Base-by-base conservation (phyloP, 1,140 invertebrate species). In the Meloidogyne hapla region DNA sequence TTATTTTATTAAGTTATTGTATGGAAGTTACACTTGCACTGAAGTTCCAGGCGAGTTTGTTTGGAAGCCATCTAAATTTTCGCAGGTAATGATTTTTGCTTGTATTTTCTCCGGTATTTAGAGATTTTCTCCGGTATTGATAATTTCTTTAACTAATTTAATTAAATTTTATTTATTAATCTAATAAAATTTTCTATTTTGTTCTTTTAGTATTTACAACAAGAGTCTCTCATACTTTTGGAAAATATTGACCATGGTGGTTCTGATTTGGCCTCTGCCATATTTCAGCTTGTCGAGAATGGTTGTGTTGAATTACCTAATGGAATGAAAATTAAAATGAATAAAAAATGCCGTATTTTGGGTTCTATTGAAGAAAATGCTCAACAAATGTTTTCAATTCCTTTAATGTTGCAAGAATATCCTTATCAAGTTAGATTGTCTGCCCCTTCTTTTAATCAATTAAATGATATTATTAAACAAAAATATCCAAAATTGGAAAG, bases 41-140 rank as follows among this genome's bases (percentile, higher is more conserved):
- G 94, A 98, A 86, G 90, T 96, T 45, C 95, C 95, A 5, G 96
- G 96, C 48, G 94, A 99, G 88, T 99, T 99, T 89, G 88, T 95
- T 38, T 99, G 96, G 96, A 91, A 93, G 81, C 92, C 95, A 9
- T 96, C 96, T 62, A 91, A 94, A 70, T 87, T 97, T 28, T 94
- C 94, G 8, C 91, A 92, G 89, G 92, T 92, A 61, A 66, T 45
- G 5, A 38, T 23, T 25, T 68, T 8, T 13, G 21, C n/a, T n/a
- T n/a, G n/a, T n/a, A n/a, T n/a, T n/a, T n/a, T n/a, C n/a, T n/a
- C n/a, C n/a, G n/a, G n/a, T n/a, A n/a, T n/a, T n/a, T n/a, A n/a
- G n/a, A n/a, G n/a, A n/a, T n/a, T n/a, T n/a, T n/a, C n/a, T n/a
- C n/a, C n/a, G n/a, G n/a, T n/a, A n/a, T n/a, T n/a, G n/a, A n/a